phyloP scores from a whole-genome alignment of 2,797 vertebrate species.

The Coilia nasus region DNA sequence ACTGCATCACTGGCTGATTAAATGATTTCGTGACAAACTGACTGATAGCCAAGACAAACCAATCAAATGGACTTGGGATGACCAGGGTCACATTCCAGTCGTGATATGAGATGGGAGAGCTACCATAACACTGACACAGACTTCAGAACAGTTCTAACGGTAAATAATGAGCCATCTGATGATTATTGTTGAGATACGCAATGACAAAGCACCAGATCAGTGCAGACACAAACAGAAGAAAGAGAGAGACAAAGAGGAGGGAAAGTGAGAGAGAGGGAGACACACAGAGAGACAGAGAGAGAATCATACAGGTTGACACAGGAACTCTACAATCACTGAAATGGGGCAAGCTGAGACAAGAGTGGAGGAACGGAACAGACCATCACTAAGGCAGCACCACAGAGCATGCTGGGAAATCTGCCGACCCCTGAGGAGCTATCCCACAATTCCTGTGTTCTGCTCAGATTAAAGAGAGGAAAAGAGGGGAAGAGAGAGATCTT shows the following conservation, averaged over 20 bases:
- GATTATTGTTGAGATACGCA: not conserved
- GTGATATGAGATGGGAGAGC: not conserved
- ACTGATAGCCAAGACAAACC: not conserved
- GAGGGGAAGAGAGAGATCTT: slow-evolving; percentile 33
- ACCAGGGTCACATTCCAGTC: not conserved
- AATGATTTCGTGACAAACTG: not conserved
- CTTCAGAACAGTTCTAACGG: not conserved
- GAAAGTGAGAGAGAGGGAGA: not conserved
- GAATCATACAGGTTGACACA: not conserved
- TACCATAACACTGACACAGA: not conserved
- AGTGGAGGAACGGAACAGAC: not conserved
- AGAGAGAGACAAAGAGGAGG: not conserved
- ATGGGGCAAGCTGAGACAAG: not conserved
- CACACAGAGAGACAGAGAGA: not conserved
- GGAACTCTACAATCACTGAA: slow-evolving; percentile 9
- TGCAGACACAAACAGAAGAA: not conserved
- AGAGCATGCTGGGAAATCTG: slow-evolving; percentile 24
- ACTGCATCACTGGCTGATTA: not conserved
- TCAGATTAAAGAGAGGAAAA: slow-evolving; percentile 25
- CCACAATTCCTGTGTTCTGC: slow-evolving; percentile 10
- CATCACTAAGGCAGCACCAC: not conserved
- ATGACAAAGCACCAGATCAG: not conserved
- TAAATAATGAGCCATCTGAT: not conserved
- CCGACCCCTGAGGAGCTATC: slow-evolving; percentile 36
- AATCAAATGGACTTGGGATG: not conserved